Evolutionary conservation across 92 coral and sea anemone genomes (phyloP), one percentile per base, ranked within the genome.

Genomic region (Phenganax stokvisi): DNA sequence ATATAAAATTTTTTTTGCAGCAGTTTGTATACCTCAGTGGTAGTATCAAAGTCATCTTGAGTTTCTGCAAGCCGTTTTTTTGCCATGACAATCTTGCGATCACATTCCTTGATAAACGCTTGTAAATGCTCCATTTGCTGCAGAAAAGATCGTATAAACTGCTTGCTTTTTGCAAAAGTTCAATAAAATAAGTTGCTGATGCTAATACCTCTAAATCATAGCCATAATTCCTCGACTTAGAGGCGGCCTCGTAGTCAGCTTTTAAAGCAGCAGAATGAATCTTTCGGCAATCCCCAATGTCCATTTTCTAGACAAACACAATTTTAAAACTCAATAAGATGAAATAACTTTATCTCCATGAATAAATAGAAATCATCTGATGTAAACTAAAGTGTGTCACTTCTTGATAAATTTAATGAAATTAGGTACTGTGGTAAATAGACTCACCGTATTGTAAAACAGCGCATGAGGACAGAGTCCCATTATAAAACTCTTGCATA

Each of bases 91-190:
- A 94, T 94, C 83, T 94, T 94, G 28, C 98, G 91, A 85, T 94
- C 98, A 85, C 98, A 94, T 76, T 94, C 98, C 79, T 94, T 92
- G 80, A 94, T 94, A 71, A 94, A 94, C 31, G 98, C 90, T 84
- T 94, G 90, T 62, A 94, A 92, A 62, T 94, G 93, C 72, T 94
- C 98, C 98, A 94, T 89, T 94, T 94, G 98, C 98, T 94, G 78
- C 56, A 62, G 29, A 70, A 53, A 56, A 9, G 68, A 37, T 37
- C 5, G 47, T 1, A 37, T 37, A 37, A 20, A 74, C 71, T 61
- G 51, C 29, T 20, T 27, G 16, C 28, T 12, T 53, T n/a, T 28
- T 10, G 16, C 2, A 0, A 2, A 16, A 10, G 13, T 6, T 77
- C 72, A 0, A 6, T 6, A 57, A 10, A 20, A 3, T 13, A 44